Base-by-base conservation (phyloP, 2,113 vertebrate species). In the Pogonocichla stellata region DNA sequence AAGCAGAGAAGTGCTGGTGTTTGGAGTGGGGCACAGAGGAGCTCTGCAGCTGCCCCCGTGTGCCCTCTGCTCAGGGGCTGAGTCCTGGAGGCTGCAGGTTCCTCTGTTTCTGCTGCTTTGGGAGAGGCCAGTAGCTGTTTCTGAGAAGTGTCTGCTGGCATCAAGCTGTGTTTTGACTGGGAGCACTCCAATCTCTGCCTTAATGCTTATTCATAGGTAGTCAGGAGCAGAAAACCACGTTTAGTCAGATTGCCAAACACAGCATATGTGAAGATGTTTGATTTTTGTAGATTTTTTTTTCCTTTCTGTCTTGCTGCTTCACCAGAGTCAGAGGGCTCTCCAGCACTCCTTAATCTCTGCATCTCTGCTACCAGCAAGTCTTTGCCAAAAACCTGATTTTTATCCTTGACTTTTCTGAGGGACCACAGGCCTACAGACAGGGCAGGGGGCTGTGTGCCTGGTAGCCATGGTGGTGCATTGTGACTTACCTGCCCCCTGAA, bases 21-120 rank as follows among this genome's bases (percentile, higher is more conserved):
- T n/a, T 31, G 53, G 12, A 42, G 24, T 0, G 2, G 26, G 51
- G 29, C 4, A 2, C 2, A 4, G 48, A 64, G 53, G 19, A 67
- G 53, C 31, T 80, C 40, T 69, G 42, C 23, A 45, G 33, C 73
- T 74, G 51, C 6, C 65, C 1, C 3, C 3, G 0, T 0, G 1
- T 17, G 31, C 5, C 0, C 47, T 29, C 40, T 58, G 17, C 45
- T 58, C 20, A 54, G 33, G 42, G 23, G 16, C 42, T 6, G 60
- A 31, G 26, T 8, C 14, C 62, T 56, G 58, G 15, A 36, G 83
- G 42, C 42, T 66, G 31, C 29, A 47, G 62, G 19, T 40, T 56
- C 22, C 8, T 71, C 34, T 42, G 28, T 3, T 43, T 17, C n/a
- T 81, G 12, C 9, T 9, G 11, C 2, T 3, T 0, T 72, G 47